Conservation (phyloP, 2,888 invertebrate species). For the Lapara coniferarum region DNA sequence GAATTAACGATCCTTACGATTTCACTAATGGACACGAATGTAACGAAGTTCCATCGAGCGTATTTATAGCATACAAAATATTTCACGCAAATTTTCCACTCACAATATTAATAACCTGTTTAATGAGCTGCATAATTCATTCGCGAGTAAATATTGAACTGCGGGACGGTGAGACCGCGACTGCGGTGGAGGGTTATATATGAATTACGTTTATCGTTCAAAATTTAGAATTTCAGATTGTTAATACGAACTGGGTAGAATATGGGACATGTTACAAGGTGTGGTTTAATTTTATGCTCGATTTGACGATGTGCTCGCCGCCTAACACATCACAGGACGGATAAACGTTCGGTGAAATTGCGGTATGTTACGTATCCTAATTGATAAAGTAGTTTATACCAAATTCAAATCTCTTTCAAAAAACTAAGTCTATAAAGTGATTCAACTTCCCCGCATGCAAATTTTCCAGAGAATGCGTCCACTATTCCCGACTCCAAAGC, state of each 20-base stretch:
- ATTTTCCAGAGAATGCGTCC: conserved; percentile 3
- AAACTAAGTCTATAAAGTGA: too few species aligned
- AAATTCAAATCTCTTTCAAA: too few species aligned
- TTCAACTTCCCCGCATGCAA: neutral
- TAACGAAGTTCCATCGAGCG: neutral
- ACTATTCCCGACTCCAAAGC: conserved; percentile 35
- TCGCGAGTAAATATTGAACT: conserved; percentile 36
- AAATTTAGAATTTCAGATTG: neutral
- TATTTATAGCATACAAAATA: conserved; percentile 37
- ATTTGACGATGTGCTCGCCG: too few species aligned
- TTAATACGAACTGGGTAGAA: neutral
- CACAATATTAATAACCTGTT: conserved; percentile 46
- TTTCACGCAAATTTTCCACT: conserved; percentile 35
- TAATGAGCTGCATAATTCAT: conserved; percentile 47
- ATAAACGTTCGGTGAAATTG: too few species aligned
- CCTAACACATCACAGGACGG: too few species aligned
- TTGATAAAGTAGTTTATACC: too few species aligned
- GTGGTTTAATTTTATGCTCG: too few species aligned
- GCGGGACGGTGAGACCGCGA: conserved; percentile 3
- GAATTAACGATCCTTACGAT: too few species aligned
- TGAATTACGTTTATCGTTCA: neutral
- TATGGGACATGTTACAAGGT: too few species aligned
- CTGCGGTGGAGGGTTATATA: conserved; percentile 17
- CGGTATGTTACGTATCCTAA: too few species aligned
- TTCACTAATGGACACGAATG: neutral